A percentile compares a stretch with the other conserved stretches of the same genome.
phyloP scores from a whole-genome alignment of 1,140 invertebrate species.

The Globodera ellingtonae region DNA sequence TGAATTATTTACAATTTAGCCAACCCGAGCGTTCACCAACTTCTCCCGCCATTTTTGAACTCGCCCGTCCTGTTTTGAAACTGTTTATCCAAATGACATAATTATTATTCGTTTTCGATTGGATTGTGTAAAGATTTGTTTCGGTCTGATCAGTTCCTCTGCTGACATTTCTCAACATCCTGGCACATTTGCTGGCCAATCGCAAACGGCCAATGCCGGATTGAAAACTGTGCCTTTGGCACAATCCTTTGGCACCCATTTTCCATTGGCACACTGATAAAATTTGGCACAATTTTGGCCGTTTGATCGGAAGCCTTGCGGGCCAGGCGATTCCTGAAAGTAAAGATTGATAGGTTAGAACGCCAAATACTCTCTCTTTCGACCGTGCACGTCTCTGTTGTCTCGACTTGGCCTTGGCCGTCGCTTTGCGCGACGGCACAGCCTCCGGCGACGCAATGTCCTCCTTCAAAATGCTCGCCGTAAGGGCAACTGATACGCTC shows the following conservation, averaged over 20 bases:
- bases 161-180: constrained; percentile 30
- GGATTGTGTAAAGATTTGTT: too few relatives aligned
- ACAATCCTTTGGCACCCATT: constrained; percentile 46
- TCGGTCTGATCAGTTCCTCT: not conserved
- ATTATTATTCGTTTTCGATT: not conserved
- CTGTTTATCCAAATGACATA: not conserved
- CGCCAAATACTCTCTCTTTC: not conserved
- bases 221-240: constrained; percentile 52
- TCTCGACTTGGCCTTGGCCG: not conserved
- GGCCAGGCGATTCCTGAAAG: constrained; percentile 28
- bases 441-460: not conserved
- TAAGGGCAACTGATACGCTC: constrained; percentile 29
- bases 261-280: constrained; percentile 46
- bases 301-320: constrained; percentile 23
- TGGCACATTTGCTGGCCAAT: constrained; percentile 55
- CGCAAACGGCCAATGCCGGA: constrained; percentile 46
- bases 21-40: not conserved
- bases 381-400: not conserved
- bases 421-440: not conserved
- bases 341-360: not conserved
- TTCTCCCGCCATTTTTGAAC: not conserved
- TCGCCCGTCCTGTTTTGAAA: not conserved
- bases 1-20: not conserved
- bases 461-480: constrained; percentile 22
- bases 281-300: constrained; percentile 30